Evolutionary conservation across 2,888 invertebrate genomes (phyloP).

Genomic region (Cephus rjabovi): DNA sequence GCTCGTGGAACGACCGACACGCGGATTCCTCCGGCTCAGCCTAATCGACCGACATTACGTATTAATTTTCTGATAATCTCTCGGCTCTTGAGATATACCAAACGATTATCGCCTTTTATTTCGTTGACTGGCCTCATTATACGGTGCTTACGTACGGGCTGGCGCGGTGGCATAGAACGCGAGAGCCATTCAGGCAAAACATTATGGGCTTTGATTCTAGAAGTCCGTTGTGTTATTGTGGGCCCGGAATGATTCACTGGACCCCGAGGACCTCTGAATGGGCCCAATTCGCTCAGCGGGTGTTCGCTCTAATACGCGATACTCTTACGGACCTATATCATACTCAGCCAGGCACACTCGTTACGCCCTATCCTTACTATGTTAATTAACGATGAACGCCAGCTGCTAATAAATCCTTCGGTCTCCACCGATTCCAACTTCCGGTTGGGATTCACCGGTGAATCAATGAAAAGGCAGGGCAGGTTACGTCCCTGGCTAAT

Average conservation of each 20-base stretch:
- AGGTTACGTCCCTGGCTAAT: too few relatives aligned
- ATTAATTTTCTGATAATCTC: slow-evolving; percentile 12
- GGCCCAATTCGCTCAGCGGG: slow-evolving; percentile 4
- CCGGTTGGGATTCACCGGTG: too few relatives aligned
- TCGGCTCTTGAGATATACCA: slow-evolving; percentile 13
- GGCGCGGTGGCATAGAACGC: slow-evolving; percentile 1
- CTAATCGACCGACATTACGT: background rate
- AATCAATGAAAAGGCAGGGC: too few relatives aligned
- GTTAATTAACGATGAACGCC: background rate
- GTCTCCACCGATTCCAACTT: too few relatives aligned
- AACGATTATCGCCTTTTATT: slow-evolving; percentile 28
- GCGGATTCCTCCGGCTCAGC: background rate
- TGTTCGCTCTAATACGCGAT: slow-evolving; percentile 3
- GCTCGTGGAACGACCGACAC: too few relatives aligned
- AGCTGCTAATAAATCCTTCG: background rate
- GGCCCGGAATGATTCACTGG: background rate
- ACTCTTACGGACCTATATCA: background rate
- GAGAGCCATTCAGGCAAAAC: slow-evolving; percentile 2
- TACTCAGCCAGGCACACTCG: background rate
- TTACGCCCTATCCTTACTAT: background rate
- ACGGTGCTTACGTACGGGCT: slow-evolving; percentile 26
- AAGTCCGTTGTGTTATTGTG: slow-evolving; percentile 7
- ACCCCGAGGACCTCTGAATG: slow-evolving; percentile 7
- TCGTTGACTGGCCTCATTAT: slow-evolving; percentile 36
- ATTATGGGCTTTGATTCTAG: slow-evolving; percentile 6